A percentile compares a stretch with the other conserved stretches of the same genome.
These are phyloP conservation scores for Chrysochloris asiatica DNA, from an alignment of 2,113 vertebrate species.

Conservation along the genomic window DNA sequence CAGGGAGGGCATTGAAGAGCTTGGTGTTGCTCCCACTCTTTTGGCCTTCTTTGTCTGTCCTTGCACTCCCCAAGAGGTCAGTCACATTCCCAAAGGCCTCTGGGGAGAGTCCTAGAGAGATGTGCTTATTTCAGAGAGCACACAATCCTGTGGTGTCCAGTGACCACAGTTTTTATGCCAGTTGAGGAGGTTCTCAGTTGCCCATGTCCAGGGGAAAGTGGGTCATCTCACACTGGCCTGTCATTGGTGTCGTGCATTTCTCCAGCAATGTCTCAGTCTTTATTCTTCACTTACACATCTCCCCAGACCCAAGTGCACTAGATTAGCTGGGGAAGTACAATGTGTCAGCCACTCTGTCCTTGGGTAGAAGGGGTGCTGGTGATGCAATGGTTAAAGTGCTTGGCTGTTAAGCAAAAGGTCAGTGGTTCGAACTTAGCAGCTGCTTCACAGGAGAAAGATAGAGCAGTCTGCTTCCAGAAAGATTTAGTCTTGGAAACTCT, in stretches of 20 bases:
- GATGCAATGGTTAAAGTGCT: not conserved
- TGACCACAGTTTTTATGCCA: not conserved
- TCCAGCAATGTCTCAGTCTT: not conserved
- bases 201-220: not conserved
- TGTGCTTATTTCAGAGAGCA: constrained; percentile 1
- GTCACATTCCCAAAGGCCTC: constrained; percentile 58
- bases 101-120: constrained; percentile 7
- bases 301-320: not conserved
- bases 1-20: constrained; percentile 63
- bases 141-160: not conserved
- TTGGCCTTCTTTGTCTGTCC: constrained; percentile 12
- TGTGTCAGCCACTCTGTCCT: not conserved
- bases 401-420: not conserved
- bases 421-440: not conserved
- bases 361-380: not conserved
- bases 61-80: constrained; percentile 51
- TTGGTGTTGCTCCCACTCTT: not conserved
- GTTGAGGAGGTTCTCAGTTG: not conserved
- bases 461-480: not conserved
- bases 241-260: not conserved
- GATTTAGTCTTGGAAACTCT: not conserved
- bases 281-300: not conserved
- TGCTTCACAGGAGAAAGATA: not conserved
- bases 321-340: not conserved
- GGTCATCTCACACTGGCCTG: not conserved